Conservation (phyloP, 2,113 vertebrate species). For the Tetrao urogallus region DNA sequence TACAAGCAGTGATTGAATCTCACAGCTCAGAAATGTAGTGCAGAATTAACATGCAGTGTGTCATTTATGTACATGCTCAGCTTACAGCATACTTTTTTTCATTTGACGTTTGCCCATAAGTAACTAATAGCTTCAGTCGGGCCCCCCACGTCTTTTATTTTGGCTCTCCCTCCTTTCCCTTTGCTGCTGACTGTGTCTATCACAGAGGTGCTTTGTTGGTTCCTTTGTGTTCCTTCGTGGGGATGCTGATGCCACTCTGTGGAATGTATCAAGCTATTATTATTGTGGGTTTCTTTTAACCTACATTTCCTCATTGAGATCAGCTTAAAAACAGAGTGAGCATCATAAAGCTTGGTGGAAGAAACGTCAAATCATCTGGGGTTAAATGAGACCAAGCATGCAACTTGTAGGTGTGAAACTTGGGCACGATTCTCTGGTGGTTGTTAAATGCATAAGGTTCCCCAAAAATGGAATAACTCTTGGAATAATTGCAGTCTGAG, state of each 20-base stretch:
- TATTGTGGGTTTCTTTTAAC: background rate
- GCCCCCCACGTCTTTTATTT: background rate
- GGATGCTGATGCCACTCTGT: background rate
- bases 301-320: background rate
- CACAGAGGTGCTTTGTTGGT: background rate
- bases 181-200: background rate
- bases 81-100: background rate
- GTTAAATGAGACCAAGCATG: background rate
- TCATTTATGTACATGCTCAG: rapidly evolving
- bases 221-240: background rate
- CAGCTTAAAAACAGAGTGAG: background rate
- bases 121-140: background rate
- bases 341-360: background rate
- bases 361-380: background rate
- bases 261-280: background rate
- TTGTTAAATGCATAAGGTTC: background rate
- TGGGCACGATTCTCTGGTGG: background rate
- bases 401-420: background rate
- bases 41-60: background rate
- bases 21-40: background rate
- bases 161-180: background rate
- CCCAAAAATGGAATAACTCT: background rate
- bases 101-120: background rate
- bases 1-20: background rate
- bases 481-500: rapidly evolving